These are phyloP conservation scores for Meda fulgida DNA, from an alignment of 2,797 vertebrate genomes.

Conservation along the genomic window DNA sequence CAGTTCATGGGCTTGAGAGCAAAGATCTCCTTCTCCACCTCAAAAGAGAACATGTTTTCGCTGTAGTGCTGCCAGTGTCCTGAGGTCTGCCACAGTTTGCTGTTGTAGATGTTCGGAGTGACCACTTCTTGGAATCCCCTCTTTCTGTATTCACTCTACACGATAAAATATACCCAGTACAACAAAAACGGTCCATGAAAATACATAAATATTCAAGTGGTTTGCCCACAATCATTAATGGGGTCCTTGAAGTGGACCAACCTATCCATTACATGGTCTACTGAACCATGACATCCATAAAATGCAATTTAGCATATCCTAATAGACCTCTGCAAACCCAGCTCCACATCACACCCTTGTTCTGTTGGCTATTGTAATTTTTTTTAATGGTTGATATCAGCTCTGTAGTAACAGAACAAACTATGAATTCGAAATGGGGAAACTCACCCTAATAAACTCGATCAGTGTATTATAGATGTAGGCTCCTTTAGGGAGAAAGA, in stretches of 20 bases:
- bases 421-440: slow-evolving; percentile 5
- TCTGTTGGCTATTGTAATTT: slow-evolving; percentile 25
- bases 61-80: slow-evolving; percentile 99
- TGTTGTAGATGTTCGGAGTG: slow-evolving; percentile 96
- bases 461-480: slow-evolving; percentile 93
- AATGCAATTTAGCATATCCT: slow-evolving; percentile 42
- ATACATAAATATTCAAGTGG: slow-evolving; percentile 41
- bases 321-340: slow-evolving; percentile 12
- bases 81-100: slow-evolving; percentile 96
- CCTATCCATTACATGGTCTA: slow-evolving; percentile 48
- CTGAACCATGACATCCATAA: slow-evolving; percentile 44
- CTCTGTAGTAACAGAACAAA: slow-evolving; percentile 18
- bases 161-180: neutral
- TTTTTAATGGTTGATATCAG: slow-evolving; percentile 25
- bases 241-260: slow-evolving; percentile 38
- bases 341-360: slow-evolving; percentile 9
- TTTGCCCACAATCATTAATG: slow-evolving; percentile 21
- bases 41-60: slow-evolving; percentile 98
- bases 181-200: neutral
- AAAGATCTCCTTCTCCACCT: slow-evolving; percentile 95
- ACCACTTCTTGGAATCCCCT: slow-evolving; percentile 97
- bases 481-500: slow-evolving; percentile 96
- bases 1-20: slow-evolving; percentile 99
- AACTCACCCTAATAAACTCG: slow-evolving; percentile 93
- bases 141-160: slow-evolving; percentile 90